Base-by-base conservation (phyloP, 2,797 vertebrate genomes). In the Xiphophorus birchmanni region DNA sequence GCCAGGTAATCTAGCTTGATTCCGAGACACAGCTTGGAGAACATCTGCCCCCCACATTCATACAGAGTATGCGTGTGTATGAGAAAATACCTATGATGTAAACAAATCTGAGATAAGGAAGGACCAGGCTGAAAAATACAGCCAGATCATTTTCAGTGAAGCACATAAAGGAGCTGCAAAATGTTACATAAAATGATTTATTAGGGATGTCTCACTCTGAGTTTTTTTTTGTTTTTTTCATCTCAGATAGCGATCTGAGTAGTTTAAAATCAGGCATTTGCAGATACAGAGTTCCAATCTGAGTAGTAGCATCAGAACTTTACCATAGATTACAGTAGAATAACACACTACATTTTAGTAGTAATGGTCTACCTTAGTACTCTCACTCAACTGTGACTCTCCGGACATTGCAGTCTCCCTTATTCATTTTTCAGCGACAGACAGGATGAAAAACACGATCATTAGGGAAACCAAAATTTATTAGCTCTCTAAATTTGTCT, bases 21-120 rank as follows among this genome's bases (percentile, higher is more conserved):
- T 91, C 77, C 82, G 52, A 91, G 89, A 82, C 87, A 86, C 85
- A 88, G 80, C 91, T 86, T 89, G 90, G 91, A 90, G 92, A 96
- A 95, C 96, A 96, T 95, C 94, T 96, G 94, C 93, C 90, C 93
- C 37, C 2, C 88, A 84, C 80, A 87, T 89, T 93, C 44, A 4
- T n/a, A 26, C 1, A 4, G n/a, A 71, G 74, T 21, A 1, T 75
- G 76, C 75, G 73, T 32, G 32, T 76, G 78, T 80, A 44, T 71
- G 76, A 74, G 72, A 85, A 79, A 73, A 84, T 78, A 76, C 77
- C 60, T 54, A 90, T 80, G 84, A 81, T 71, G 58, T 80, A 82
- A 82, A 84, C 88, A 85, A 87, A 87, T 58, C 74, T 54, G 0
- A 71, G 32, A 91, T 88, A 89, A 86, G 93, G 89, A 82, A 85